A percentile compares a stretch with the other conserved stretches of the same genome.
Evolutionary conservation across 2,113 vertebrate species (phyloP).

Genomic region (Pseudopodoces humilis): DNA sequence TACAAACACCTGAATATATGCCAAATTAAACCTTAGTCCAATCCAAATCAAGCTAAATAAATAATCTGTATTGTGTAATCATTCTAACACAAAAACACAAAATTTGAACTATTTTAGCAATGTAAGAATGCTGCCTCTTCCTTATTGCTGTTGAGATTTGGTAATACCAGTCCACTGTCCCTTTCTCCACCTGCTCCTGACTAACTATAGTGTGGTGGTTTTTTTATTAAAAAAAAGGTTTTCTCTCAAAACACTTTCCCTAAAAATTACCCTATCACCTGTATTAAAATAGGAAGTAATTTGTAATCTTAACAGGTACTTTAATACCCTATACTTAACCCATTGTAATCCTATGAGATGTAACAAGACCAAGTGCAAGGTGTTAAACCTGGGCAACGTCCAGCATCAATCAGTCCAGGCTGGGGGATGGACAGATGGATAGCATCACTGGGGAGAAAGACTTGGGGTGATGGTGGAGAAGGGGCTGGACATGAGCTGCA

Average conservation of each 20-base stretch:
- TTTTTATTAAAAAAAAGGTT: not conserved
- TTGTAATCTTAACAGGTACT: not conserved
- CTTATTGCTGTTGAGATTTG: not conserved
- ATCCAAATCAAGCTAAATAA: not conserved
- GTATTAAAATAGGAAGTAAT: not conserved
- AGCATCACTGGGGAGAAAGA: not conserved
- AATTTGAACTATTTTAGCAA: not conserved
- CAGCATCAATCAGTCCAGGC: not conserved
- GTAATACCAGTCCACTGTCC: not conserved
- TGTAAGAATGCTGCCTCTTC: not conserved
- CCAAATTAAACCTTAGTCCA: not conserved
- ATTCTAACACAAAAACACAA: not conserved
- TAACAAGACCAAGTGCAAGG: not conserved
- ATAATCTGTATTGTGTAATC: not conserved
- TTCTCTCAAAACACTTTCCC: not conserved
- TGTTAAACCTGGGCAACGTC: not conserved
- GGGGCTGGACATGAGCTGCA: not conserved
- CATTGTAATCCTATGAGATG: not conserved
- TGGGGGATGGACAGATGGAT: not conserved
- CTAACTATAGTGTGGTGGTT: fast-evolving
- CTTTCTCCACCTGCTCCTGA: not conserved
- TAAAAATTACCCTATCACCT: not conserved
- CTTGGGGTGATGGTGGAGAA: not conserved
- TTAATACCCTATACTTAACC: not conserved
- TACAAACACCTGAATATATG: not conserved